Evolutionary conservation across 2,113 vertebrate genomes (phyloP).

Genomic region (Nothocercus nigrocapillus): DNA sequence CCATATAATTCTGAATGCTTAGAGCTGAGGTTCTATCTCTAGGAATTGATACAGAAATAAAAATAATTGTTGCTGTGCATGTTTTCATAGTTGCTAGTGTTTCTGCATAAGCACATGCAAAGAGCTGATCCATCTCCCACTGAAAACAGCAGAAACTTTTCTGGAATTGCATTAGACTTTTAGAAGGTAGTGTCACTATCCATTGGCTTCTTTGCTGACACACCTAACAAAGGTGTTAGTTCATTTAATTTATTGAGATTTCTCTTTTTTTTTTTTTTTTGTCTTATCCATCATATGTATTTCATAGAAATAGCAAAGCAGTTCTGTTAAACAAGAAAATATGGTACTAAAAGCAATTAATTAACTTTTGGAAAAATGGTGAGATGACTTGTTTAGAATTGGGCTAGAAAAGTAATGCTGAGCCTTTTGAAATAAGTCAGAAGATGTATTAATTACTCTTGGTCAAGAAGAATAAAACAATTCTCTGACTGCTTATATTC

Average conservation of each 20-base stretch:
- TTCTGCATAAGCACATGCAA: background rate
- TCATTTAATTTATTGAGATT: background rate
- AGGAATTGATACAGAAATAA: background rate
- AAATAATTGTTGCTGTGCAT: background rate
- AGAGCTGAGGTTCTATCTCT: background rate
- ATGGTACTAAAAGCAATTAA: background rate
- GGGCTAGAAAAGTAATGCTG: background rate
- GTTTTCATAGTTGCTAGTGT: background rate
- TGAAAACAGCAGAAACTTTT: background rate
- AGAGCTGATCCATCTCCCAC: background rate
- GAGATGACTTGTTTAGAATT: background rate
- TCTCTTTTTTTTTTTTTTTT: background rate
- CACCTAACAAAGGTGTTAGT: background rate
- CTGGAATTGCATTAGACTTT: background rate
- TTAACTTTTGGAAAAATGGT: background rate
- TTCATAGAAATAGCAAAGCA: background rate
- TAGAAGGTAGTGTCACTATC: background rate
- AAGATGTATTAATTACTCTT: background rate
- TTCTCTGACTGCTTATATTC: background rate
- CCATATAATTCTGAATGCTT: background rate
- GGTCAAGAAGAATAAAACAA: background rate
- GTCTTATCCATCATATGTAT: background rate
- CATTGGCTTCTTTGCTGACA: background rate
- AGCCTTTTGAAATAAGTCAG: background rate
- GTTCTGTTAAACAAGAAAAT: background rate